Conservation (phyloP, 2,113 vertebrate species). For the Cichladusa arquata region DNA sequence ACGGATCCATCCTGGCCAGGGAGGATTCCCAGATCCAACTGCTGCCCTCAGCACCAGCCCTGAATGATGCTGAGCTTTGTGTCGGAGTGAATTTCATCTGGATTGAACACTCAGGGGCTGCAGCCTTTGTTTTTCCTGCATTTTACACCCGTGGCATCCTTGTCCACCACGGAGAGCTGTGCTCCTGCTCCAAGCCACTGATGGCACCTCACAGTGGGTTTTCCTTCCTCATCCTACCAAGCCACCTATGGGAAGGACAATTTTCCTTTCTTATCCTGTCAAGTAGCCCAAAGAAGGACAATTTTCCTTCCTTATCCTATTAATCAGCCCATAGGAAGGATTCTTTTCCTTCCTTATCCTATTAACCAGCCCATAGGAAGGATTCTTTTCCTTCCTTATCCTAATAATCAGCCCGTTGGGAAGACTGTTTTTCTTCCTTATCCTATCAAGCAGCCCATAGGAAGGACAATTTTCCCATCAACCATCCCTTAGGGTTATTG, state of each 20-base stretch:
- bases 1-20: not conserved
- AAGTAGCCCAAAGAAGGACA: not conserved
- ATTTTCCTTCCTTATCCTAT: not conserved
- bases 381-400: not conserved
- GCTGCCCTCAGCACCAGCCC: not conserved
- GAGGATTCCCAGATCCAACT: fast-evolving
- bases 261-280: not conserved
- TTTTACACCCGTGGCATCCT: fast-evolving
- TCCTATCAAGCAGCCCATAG: not conserved
- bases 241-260: fast-evolving
- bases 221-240: not conserved
- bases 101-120: fast-evolving
- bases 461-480: not conserved
- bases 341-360: fast-evolving
- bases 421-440: fast-evolving
- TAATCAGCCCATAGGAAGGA: fast-evolving
- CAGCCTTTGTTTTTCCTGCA: fast-evolving
- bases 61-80: fast-evolving
- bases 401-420: too few species aligned
- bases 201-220: fast-evolving
- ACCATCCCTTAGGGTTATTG: not conserved
- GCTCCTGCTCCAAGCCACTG: not conserved
- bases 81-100: not conserved
- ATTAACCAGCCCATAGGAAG: fast-evolving
- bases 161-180: fast-evolving